Base-by-base conservation (phyloP, 2,113 vertebrate genomes). In the Myocastor coypus region DNA sequence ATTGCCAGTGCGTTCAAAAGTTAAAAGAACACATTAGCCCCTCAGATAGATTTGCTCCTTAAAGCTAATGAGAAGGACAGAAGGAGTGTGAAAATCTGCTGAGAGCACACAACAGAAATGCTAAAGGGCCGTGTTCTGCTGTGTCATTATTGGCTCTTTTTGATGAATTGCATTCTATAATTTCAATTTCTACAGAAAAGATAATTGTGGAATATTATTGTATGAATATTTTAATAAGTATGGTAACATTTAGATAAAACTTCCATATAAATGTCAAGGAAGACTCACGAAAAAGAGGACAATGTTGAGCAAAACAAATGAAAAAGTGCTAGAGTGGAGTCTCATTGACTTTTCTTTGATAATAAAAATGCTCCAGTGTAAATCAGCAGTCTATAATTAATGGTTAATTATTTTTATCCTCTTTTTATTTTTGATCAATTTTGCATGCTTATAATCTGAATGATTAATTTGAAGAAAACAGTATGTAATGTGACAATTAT, bases 201-300 rank as follows among this genome's bases (percentile, higher is more conserved):
- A 9, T 32, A 88, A 91, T 78, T 6, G 8, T 91, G 20, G 9
- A 46, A 3, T 28, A 80, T 82, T 10, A 37, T 50, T 84, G 40
- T 85, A 73, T 24, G 89, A n/a, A 71, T 42, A 92, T 57, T 94
- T 87, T 77, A 97, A 91, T 89, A 88, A 28, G 22, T 59, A 10
- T 6, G 68, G 3, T 5, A 94, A 17, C 32, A 80, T 93, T 92
- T 91, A 46, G 11, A 37, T 73, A 84, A 94, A 89, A 66, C 3
- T 87, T 28, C 59, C 13, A 95, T 26, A 34, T 30, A n/a, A 90
- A 95, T 26, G 30, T 42, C 50, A 37, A 81, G 9, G 87, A 88
- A 85, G 1, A 20, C 17, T 75, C 28, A 66, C 69, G 40, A 78
- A 59, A 10, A 77, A 85, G 63, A 64, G 1, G 32, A 68, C 83